These are phyloP conservation scores for Gymnocypris eckloni DNA, from an alignment of 2,797 vertebrate species.

Conservation along the genomic window DNA sequence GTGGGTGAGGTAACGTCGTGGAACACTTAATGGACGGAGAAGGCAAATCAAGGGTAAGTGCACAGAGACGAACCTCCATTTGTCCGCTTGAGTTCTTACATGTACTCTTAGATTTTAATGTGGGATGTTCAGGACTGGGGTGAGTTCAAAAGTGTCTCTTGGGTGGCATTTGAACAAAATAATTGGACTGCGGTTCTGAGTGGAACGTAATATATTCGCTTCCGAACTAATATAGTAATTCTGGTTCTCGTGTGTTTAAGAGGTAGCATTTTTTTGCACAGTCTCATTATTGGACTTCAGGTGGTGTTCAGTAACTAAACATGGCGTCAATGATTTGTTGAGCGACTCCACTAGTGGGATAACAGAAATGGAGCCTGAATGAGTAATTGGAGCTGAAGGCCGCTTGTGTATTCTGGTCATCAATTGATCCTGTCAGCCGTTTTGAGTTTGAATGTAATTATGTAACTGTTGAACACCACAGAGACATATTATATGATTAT, in stretches of 20 bases:
- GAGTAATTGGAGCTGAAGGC: constrained; percentile 46
- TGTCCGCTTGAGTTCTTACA: constrained; percentile 80
- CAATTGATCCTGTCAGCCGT: constrained; percentile 39
- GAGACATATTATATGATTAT: constrained; percentile 34
- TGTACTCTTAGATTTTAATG: constrained; percentile 66
- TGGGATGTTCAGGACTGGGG: constrained; percentile 74
- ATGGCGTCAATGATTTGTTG: constrained; percentile 61
- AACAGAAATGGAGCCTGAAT: constrained; percentile 38
- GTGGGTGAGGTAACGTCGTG: constrained; percentile 99
- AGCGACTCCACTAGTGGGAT: constrained; percentile 40
- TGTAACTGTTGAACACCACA: constrained; percentile 56
- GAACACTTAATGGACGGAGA: constrained; percentile 99
- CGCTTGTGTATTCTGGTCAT: constrained; percentile 48
- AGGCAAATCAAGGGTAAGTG: constrained; percentile 99
- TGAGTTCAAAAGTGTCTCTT: constrained; percentile 80
- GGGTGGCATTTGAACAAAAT: constrained; percentile 74
- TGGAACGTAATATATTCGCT: no score
- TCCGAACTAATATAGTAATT: constrained; percentile 73
- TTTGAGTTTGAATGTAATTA: constrained; percentile 45
- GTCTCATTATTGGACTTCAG: constrained; percentile 65
- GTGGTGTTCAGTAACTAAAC: constrained; percentile 68
- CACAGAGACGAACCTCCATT: constrained; percentile 84
- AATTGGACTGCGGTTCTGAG: constrained; percentile 77
- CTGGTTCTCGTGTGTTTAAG: constrained; percentile 71
- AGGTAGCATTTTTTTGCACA: constrained; percentile 69